Percentiles rank a stretch among this genome's conserved stretches.
phyloP scores from a whole-genome alignment of 1,140 invertebrate species.

The Periplaneta americana region DNA sequence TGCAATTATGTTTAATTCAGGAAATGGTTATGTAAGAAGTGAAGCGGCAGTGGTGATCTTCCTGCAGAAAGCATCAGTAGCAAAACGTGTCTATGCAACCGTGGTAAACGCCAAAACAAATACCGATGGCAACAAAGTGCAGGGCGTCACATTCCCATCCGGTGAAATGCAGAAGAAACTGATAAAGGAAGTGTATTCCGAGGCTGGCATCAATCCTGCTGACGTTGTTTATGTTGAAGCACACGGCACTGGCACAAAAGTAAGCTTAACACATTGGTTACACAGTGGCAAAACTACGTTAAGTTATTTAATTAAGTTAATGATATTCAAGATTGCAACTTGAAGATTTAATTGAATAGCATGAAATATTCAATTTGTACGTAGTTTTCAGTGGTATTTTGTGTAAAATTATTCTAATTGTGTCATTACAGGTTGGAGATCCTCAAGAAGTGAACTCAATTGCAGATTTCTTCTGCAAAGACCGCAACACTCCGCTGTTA shows the following conservation, averaged over 20 bases:
- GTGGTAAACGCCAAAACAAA: constrained; percentile 83
- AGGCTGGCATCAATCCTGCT: constrained; percentile 72
- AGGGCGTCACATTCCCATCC: constrained; percentile 88
- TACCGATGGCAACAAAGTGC: constrained; percentile 82
- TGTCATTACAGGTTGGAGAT: constrained; percentile 61
- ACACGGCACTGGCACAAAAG: constrained; percentile 93
- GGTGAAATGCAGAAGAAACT: constrained; percentile 81
- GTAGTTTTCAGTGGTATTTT: too few species aligned
- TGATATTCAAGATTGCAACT: too few species aligned
- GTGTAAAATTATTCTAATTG: too few species aligned
- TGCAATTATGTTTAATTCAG: constrained; percentile 27
- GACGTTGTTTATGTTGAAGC: constrained; percentile 88
- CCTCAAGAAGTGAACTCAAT: constrained; percentile 95
- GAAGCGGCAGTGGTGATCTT: constrained; percentile 80
- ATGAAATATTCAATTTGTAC: too few species aligned
- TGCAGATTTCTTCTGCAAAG: constrained; percentile 84
- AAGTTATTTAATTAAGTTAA: too few species aligned
- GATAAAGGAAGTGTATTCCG: constrained; percentile 79
- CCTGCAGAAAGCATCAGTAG: constrained; percentile 69
- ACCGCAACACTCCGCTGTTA: constrained; percentile 69
- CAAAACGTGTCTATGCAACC: constrained; percentile 79
- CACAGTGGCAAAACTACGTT: too few species aligned
- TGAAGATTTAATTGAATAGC: too few species aligned
- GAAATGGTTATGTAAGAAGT: constrained; percentile 86
- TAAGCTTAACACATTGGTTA: too few species aligned